Percentiles rank a stretch among this genome's conserved stretches.
These are phyloP conservation scores for Poicephalus meyeri DNA, from an alignment of 2,113 vertebrate species.

Conservation along the genomic window DNA sequence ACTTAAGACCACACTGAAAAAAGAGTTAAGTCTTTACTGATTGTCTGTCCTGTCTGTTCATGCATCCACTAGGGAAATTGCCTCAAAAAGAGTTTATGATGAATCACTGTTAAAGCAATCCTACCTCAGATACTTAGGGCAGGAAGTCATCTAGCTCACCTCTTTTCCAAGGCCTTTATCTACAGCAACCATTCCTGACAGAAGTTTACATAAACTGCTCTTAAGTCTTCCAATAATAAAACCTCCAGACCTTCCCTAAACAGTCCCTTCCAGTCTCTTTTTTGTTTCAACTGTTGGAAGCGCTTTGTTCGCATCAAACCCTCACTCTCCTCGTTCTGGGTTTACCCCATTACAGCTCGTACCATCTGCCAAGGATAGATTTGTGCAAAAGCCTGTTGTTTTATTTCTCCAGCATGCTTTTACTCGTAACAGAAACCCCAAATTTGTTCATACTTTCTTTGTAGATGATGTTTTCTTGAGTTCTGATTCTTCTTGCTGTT, in stretches of 20 bases:
- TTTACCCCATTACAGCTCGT: neutral
- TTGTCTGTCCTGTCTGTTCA: neutral
- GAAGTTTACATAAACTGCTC: neutral
- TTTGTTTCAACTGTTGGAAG: neutral
- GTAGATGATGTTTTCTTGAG: neutral
- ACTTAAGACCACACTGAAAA: neutral
- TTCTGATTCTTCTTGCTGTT: neutral
- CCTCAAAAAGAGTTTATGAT: neutral
- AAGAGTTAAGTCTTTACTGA: neutral
- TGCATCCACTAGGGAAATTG: neutral
- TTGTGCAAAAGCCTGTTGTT: neutral
- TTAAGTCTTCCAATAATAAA: conserved; percentile 3
- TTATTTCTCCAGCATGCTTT: neutral
- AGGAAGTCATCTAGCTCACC: neutral
- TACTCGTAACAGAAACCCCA: neutral
- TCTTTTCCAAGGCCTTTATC: neutral
- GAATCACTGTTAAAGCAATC: neutral
- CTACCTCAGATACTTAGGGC: neutral
- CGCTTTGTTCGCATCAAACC: neutral
- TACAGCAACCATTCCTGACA: neutral
- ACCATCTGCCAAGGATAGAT: conserved; percentile 8
- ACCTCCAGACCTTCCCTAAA: neutral
- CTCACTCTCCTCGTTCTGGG: neutral
- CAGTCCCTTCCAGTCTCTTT: neutral
- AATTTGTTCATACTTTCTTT: neutral